Percentiles rank a stretch among this genome's conserved stretches.
These are phyloP conservation scores for Euplagia quadripunctaria DNA, from an alignment of 2,888 invertebrate species.

Conservation along the genomic window DNA sequence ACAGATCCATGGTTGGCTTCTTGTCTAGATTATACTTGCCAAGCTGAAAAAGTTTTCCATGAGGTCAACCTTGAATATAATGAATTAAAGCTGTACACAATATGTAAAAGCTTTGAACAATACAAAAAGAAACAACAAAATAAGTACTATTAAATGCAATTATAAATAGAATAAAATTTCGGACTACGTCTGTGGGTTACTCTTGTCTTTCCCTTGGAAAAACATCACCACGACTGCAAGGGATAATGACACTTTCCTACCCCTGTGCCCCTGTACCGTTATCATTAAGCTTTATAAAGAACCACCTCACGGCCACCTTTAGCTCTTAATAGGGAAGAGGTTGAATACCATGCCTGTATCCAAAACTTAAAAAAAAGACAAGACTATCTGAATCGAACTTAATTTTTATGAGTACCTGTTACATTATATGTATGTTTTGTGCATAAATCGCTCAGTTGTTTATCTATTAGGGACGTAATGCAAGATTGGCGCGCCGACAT, in stretches of 20 bases:
- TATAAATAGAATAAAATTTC: background rate
- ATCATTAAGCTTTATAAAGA: too few species aligned
- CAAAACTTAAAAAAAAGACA: too few species aligned
- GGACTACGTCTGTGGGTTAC: background rate
- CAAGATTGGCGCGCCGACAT: conserved; percentile 74
- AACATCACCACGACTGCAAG: background rate
- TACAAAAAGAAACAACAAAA: background rate
- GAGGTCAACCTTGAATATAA: background rate
- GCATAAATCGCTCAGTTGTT: conserved; percentile 58
- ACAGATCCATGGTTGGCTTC: background rate
- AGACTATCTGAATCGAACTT: background rate
- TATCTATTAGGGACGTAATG: conserved; percentile 66
- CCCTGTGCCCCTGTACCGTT: too few species aligned
- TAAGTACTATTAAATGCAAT: too few species aligned
- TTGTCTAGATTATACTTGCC: background rate
- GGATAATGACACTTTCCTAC: too few species aligned
- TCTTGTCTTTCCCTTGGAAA: background rate
- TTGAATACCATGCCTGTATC: background rate
- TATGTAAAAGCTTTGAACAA: background rate
- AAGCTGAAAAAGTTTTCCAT: background rate
- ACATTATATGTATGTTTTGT: conserved; percentile 28
- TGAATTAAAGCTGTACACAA: background rate
- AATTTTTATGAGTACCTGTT: conserved; percentile 15
- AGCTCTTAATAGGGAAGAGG: background rate
- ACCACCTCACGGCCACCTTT: too few species aligned